Evolutionary conservation across 2,888 invertebrate genomes (phyloP).

Genomic region (Shargacucullia verbasci): DNA sequence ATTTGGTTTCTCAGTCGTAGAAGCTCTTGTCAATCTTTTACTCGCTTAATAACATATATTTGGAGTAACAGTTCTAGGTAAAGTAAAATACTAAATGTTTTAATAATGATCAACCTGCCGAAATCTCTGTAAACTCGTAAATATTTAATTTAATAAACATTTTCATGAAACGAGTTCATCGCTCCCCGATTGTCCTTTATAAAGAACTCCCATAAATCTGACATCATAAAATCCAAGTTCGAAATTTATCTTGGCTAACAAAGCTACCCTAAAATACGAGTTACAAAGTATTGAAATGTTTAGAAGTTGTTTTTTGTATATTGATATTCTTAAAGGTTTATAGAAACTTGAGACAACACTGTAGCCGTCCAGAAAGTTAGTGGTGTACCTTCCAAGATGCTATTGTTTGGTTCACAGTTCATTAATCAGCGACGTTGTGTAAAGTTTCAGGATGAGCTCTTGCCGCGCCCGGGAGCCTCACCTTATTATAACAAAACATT

Average conservation of each 20-base stretch:
- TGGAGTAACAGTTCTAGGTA: background rate
- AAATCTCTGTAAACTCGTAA: background rate
- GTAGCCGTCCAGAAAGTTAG: conserved; percentile 61
- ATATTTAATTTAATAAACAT: conserved; percentile 23
- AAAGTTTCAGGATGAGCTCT: conserved; percentile 72
- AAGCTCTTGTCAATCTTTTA: background rate
- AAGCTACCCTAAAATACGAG: background rate
- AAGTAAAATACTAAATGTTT: too few species aligned
- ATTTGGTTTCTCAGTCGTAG: background rate
- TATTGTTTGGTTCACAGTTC: conserved; percentile 85
- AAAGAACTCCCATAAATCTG: conserved; percentile 35
- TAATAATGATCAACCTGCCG: background rate
- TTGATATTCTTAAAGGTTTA: conserved; percentile 11
- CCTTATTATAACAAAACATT: conserved; percentile 36
- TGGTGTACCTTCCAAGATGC: conserved; percentile 60
- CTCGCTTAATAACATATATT: too few species aligned
- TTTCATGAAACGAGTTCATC: conserved; percentile 18
- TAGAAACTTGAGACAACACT: conserved; percentile 12
- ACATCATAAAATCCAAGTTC: conserved; percentile 43
- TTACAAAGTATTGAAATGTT: background rate
- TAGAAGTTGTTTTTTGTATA: conserved; percentile 1
- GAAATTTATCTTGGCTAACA: conserved; percentile 29
- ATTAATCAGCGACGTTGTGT: conserved; percentile 82
- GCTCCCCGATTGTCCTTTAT: conserved; percentile 16
- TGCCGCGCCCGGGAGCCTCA: conserved; percentile 68